Conservation (phyloP, 2,888 invertebrate species). For the Slavum lentiscoides region DNA sequence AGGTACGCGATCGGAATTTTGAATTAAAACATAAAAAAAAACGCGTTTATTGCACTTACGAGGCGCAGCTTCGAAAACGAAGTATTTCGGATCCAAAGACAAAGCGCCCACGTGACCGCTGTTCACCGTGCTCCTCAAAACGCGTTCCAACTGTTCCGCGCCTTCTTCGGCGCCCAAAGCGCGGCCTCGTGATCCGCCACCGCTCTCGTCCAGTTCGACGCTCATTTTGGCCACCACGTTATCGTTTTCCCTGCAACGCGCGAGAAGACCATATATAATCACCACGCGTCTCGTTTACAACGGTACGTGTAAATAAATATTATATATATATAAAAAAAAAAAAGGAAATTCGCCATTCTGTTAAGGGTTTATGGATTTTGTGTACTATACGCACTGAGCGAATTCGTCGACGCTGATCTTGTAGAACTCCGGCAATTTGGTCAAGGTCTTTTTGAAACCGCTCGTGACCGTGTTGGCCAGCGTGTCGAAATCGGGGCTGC, state of each 20-base stretch:
- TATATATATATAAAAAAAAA: neutral
- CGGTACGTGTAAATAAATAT: neutral
- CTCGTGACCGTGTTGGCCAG: conserved; percentile 70
- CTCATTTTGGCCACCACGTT: conserved; percentile 77
- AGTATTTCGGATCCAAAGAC: conserved; percentile 78
- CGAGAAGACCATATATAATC: no score
- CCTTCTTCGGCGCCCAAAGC: conserved; percentile 59
- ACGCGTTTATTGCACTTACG: conserved; percentile 63
- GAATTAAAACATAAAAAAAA: no score
- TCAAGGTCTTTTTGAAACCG: conserved; percentile 68
- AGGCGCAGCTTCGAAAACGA: conserved; percentile 71
- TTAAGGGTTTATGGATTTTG: no score
- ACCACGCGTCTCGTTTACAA: neutral
- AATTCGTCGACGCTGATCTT: conserved; percentile 72
- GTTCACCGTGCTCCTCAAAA: conserved; percentile 71
- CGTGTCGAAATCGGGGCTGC: conserved; percentile 73
- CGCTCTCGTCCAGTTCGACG: conserved; percentile 74
- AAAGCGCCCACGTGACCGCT: conserved; percentile 77
- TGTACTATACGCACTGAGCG: conserved; percentile 61
- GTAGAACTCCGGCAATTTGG: conserved; percentile 72
- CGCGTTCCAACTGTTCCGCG: conserved; percentile 62
- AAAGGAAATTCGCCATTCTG: no score
- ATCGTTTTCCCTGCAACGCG: conserved; percentile 63
- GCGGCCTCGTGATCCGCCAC: conserved; percentile 64
- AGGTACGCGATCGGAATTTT: no score